These are phyloP conservation scores for Drosophila sp. DNA, from an alignment of 1,140 invertebrate genomes.

Conservation along the genomic window DNA sequence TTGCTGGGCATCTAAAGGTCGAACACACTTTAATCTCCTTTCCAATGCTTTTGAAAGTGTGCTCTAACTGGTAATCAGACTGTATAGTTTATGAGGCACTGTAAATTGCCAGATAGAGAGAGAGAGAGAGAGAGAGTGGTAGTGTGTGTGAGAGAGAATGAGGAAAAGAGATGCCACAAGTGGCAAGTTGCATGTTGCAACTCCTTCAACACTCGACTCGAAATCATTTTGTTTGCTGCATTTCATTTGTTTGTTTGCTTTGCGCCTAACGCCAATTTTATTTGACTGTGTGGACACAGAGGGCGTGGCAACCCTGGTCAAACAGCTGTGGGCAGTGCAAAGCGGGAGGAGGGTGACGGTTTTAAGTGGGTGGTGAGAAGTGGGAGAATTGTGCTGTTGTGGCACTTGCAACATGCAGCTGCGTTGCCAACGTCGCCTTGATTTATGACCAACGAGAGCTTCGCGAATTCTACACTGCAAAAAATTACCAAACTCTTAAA, in stretches of 20 bases:
- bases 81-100: constrained; percentile 28
- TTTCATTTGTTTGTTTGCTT: constrained; percentile 52
- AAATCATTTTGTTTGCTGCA: constrained; percentile 28
- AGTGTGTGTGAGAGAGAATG: not conserved
- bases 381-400: not conserved
- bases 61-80: constrained; percentile 14
- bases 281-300: constrained; percentile 19
- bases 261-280: constrained; percentile 46
- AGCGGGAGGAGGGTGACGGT: too few species aligned
- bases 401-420: constrained; percentile 10
- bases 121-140: constrained; percentile 8
- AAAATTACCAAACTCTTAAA: too few species aligned
- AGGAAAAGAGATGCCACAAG: constrained; percentile 19
- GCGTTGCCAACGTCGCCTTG: constrained; percentile 30
- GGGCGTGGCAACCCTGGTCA: constrained; percentile 8
- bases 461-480: not conserved
- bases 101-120: constrained; percentile 7
- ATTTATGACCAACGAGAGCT: constrained; percentile 59
- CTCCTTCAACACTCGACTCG: constrained; percentile 29
- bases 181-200: constrained; percentile 33
- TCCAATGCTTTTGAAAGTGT: not conserved
- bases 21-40: not conserved
- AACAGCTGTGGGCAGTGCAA: not conserved
- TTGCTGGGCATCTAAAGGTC: not conserved
- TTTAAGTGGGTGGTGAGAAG: too few species aligned